A percentile compares a stretch with the other conserved stretches of the same genome.
Evolutionary conservation across 37 sponge, comb jelly and placozoan genomes (phyloP).

Genomic region (Ianthella basta): DNA sequence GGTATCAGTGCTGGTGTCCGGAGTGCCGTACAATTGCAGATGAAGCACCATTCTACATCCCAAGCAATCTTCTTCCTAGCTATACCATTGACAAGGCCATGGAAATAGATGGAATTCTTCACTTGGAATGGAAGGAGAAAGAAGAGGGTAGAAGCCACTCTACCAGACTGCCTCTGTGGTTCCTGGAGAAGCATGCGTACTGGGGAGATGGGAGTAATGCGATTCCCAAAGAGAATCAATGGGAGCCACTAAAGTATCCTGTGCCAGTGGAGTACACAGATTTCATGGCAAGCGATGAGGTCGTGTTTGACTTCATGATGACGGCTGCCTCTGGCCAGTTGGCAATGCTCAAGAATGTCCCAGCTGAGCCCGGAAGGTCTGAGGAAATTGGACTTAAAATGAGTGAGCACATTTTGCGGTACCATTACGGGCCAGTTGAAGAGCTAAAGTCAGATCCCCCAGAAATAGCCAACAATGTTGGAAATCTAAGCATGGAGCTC

Average conservation of each 20-base stretch:
- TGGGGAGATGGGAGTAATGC: not conserved
- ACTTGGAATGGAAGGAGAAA: not conserved
- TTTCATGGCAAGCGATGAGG: not conserved
- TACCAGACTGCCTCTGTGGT: not conserved
- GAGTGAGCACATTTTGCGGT: not conserved
- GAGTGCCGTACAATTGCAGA: not conserved
- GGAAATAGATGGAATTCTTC: not conserved
- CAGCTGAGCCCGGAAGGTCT: not conserved
- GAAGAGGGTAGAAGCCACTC: conserved; percentile 41
- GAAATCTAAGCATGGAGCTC: not conserved
- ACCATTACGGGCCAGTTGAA: not conserved
- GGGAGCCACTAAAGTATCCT: not conserved
- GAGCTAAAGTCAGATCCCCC: not conserved
- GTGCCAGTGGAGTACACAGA: not conserved
- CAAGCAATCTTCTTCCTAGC: not conserved
- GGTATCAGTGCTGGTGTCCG: conserved; percentile 6
- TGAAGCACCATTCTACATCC: not conserved
- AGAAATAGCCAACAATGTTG: not conserved
- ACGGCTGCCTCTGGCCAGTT: not conserved
- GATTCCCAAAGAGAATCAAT: not conserved
- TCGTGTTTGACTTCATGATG: not conserved
- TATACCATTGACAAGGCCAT: not conserved
- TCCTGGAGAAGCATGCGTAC: not conserved
- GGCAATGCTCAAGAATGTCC: conserved; percentile 1
- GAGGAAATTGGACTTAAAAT: not conserved